Base-by-base conservation (phyloP, 2,797 vertebrate genomes). In the Chloroceryle amazona region DNA sequence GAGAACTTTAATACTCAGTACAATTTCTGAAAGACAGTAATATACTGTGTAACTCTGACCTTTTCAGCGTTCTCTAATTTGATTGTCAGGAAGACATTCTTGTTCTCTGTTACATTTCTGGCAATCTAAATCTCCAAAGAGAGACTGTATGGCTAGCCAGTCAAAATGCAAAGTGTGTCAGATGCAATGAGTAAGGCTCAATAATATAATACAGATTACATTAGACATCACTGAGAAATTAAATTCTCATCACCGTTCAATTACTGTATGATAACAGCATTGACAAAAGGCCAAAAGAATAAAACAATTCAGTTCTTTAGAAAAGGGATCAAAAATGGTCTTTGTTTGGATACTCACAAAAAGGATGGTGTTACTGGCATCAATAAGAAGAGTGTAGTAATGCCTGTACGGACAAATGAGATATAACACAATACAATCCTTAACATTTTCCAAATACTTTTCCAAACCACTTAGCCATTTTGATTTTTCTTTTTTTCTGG, bases 11-110 rank as follows among this genome's bases (percentile, higher is more conserved):
- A 94, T 88, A 93, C 28, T 37, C 62, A 57, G 63, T 57, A 79
- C 75, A 96, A 57, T 94, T 47, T 90, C 62, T 84, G 75, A 83
- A 92, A 95, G 79, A 83, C 28, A 75, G 68, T 89, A 92, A 91
- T 88, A 83, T 62, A 83, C 39, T 81, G 31, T 86, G 66, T 46
- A 66, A 72, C 70, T 75, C 28, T 96, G 86, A 96, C 84, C 79
- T 94, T 92, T 96, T 70, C 75, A 52, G 16, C 88, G 72, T 86
- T 94, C 62, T 79, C 13, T 84, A 88, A 95, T 96, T 97, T 95
- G 81, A 96, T 86, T 96, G 92, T 81, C 89, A 96, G 90, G n/a
- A 91, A 92, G 90, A 86, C 93, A 83, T 92, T 92, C 73, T 61
- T 79, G 61, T 85, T 89, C 85, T 83, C 72, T 70, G 47, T 63